A percentile compares a stretch with the other conserved stretches of the same genome.
Conservation (phyloP, 2,113 vertebrate genomes). For the Malurus elegans region DNA sequence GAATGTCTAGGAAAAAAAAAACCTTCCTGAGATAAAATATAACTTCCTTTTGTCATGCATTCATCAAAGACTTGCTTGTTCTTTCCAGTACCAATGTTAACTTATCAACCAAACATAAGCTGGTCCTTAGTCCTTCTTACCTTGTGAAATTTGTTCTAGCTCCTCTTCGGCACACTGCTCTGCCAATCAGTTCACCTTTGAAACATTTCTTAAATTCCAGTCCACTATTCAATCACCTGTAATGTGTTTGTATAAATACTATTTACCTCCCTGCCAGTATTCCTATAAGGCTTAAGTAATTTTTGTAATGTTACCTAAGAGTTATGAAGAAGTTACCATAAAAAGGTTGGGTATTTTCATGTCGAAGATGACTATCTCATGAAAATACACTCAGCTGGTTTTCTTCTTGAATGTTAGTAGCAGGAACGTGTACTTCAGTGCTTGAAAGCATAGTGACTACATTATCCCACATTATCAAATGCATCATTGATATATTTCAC, state of each 20-base stretch:
- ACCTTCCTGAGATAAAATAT: background rate
- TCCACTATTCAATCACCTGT: background rate
- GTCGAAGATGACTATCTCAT: background rate
- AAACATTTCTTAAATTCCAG: background rate
- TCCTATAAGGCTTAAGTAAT: background rate
- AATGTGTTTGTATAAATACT: background rate
- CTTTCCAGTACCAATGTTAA: background rate
- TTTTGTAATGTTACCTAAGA: background rate
- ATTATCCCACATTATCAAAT: background rate
- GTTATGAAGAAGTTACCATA: background rate
- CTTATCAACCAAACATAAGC: background rate
- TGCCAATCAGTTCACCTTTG: background rate
- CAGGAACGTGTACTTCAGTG: accelerated
- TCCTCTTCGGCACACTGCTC: background rate
- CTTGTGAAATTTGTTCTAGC: background rate
- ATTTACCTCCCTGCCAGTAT: background rate
- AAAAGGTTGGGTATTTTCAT: background rate
- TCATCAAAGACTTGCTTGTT: background rate
- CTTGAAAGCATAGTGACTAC: background rate
- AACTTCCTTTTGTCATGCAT: background rate
- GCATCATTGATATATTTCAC: background rate
- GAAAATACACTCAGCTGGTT: background rate
- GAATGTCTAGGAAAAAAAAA: background rate
- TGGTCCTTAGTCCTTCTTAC: background rate
- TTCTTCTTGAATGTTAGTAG: background rate